Base-by-base conservation (phyloP, 2,797 vertebrate genomes). In the Chelidonichthys spinosus region DNA sequence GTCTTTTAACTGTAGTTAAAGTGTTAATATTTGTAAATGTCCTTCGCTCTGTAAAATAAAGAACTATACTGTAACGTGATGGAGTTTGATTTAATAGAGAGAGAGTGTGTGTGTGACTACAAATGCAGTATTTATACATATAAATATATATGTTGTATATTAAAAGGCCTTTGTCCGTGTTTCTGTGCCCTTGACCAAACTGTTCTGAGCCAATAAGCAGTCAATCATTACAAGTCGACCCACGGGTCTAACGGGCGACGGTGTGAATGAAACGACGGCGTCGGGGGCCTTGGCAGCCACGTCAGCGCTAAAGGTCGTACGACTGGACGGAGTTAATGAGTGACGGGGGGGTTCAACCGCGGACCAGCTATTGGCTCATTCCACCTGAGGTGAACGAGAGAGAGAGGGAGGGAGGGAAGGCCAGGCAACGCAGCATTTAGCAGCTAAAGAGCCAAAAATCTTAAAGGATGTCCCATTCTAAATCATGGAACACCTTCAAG, bases 41-140 rank as follows among this genome's bases (percentile, higher is more conserved):
- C 62, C 60, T 86, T 82, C 68, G 74, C 65, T 82, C 50, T 92
- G 88, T 91, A 81, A 91, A 95, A 95, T 95, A 95, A 95, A 94
- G 85, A 91, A 86, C 18, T 90, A 61, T 69, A 69, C 79, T 86
- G 76, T 89, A 90, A 79, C 63, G 66, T 78, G 81, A 89, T 65
- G 42, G 76, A 77, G 74, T 80, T 32, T 87, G 78, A 85, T 89
- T 89, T 78, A 7, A 84, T 42, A 44, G 63, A 42, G 56, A 67
- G 65, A 72, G 47, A 74, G 49, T 54, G n/a, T 50, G 52, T 33
- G 52, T 7, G 25, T 25, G 25, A 25, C 25, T 25, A 25, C 25
- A 25, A 25, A 25, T 25, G 25, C 25, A 25, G 25, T 25, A 25
- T 25, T 25, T 25, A 25, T 25, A 25, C 25, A 25, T 25, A 25